A percentile compares a stretch with the other conserved stretches of the same genome.
phyloP scores from a whole-genome alignment of 2,888 invertebrate genomes.

The Sceliomorpha sp. region DNA sequence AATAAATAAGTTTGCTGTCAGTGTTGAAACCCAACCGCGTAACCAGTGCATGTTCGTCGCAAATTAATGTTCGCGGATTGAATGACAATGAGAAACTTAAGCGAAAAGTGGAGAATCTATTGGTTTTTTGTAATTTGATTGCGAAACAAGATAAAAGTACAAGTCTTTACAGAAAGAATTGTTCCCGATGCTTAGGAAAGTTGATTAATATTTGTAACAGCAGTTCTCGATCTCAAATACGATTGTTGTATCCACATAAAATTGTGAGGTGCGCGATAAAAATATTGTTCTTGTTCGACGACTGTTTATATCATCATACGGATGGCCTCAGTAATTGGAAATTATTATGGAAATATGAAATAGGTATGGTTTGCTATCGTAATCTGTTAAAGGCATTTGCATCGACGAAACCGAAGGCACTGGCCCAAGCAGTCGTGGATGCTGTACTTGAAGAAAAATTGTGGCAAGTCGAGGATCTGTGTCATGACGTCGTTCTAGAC shows the following conservation, averaged over 20 bases:
- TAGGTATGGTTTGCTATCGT: conserved; percentile 63
- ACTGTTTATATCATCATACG: conserved; percentile 33
- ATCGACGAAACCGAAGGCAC: conserved; percentile 70
- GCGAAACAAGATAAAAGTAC: conserved; percentile 14
- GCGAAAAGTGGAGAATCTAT: conserved; percentile 58
- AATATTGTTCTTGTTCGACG: conserved; percentile 62
- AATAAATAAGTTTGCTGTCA: conserved; percentile 45
- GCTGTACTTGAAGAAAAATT: conserved; percentile 76
- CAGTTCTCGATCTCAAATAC: conserved; percentile 59
- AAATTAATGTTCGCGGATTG: conserved; percentile 50
- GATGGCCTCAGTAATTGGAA: conserved; percentile 59
- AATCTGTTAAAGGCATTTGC: conserved; percentile 62
- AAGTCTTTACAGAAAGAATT: conserved; percentile 44
- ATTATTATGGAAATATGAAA: conserved; percentile 57
- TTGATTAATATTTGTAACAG: conserved; percentile 58
- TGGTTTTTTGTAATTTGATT: conserved; percentile 18
- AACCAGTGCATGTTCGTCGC: conserved; percentile 28
- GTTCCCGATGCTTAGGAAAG: conserved; percentile 52
- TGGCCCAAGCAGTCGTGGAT: conserved; percentile 74
- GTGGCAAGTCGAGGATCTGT: conserved; percentile 79
- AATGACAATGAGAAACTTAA: conserved; percentile 41
- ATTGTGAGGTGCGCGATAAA: conserved; percentile 64
- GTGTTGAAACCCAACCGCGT: conserved; percentile 36
- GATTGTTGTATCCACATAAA: conserved; percentile 45
- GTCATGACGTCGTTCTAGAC: conserved; percentile 71